Evolutionary conservation across 2,888 invertebrate species (phyloP).

Genomic region (Dicroscelio sp.): DNA sequence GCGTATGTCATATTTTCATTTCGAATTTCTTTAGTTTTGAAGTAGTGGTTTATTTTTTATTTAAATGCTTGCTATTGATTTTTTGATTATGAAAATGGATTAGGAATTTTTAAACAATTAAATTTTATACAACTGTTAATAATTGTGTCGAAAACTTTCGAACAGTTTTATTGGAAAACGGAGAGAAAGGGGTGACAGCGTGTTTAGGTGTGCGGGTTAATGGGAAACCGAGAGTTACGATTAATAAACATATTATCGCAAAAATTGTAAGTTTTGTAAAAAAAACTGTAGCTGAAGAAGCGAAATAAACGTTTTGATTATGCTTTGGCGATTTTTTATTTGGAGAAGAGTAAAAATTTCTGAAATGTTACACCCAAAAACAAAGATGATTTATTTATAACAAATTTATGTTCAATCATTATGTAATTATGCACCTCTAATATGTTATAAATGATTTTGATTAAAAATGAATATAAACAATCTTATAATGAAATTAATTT

Average conservation of each 20-base stretch:
- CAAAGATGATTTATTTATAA: background rate
- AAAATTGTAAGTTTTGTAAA: background rate
- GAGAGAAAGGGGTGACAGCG: slow-evolving; percentile 58
- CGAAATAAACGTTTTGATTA: too few species aligned
- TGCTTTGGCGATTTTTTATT: too few species aligned
- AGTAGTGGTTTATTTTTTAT: too few species aligned
- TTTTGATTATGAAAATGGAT: too few species aligned
- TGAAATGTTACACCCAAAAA: background rate
- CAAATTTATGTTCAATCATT: background rate
- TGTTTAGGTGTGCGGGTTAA: slow-evolving; percentile 61
- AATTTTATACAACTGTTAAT: too few species aligned
- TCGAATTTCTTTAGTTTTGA: too few species aligned
- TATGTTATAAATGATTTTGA: slow-evolving; percentile 11
- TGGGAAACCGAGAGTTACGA: slow-evolving; percentile 56
- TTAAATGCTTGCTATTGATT: too few species aligned
- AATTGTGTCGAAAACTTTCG: too few species aligned
- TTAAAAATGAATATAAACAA: slow-evolving; percentile 38
- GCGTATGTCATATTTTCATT: too few species aligned
- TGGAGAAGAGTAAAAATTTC: background rate
- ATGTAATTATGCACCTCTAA: background rate
- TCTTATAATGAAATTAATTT: background rate
- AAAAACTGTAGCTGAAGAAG: background rate
- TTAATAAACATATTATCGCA: slow-evolving; percentile 8
- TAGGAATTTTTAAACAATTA: too few species aligned
- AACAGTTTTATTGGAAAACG: background rate